A percentile compares a stretch with the other conserved stretches of the same genome.
Conservation (phyloP, 1,140 invertebrate species). For the Achatina immaculata region DNA sequence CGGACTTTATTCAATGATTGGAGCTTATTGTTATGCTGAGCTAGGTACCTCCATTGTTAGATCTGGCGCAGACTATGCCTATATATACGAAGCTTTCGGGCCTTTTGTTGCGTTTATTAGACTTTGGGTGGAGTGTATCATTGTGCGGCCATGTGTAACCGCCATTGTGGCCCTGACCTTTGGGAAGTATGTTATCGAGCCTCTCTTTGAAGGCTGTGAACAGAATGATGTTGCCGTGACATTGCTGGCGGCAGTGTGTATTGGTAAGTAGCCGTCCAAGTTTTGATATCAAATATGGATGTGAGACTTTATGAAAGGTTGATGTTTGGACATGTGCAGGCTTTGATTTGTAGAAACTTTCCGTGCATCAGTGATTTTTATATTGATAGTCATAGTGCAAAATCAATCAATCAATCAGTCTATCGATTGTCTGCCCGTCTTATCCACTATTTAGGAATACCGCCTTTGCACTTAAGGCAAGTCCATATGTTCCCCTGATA, state of each 20-base stretch:
- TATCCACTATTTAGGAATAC: too few relatives aligned
- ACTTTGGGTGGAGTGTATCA: slow-evolving; percentile 75
- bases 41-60: slow-evolving; percentile 65
- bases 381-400: too few relatives aligned
- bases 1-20: slow-evolving; percentile 84
- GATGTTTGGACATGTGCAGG: too few relatives aligned
- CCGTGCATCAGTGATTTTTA: too few relatives aligned
- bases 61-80: slow-evolving; percentile 70
- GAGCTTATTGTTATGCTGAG: slow-evolving; percentile 69
- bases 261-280: slow-evolving; percentile 60
- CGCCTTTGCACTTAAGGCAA: too few relatives aligned
- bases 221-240: slow-evolving; percentile 64
- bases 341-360: too few relatives aligned
- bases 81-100: slow-evolving; percentile 70
- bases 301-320: too few relatives aligned
- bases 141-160: slow-evolving; percentile 83
- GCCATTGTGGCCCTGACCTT: slow-evolving; percentile 71
- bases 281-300: too few relatives aligned
- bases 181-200: slow-evolving; percentile 70
- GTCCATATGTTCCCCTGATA: too few relatives aligned
- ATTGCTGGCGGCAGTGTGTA: slow-evolving; percentile 67
- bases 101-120: slow-evolving; percentile 68
- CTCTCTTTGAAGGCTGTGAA: slow-evolving; percentile 68
- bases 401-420: too few relatives aligned
- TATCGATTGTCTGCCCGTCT: too few relatives aligned